A percentile compares a stretch with the other conserved stretches of the same genome.
These are phyloP conservation scores for Festucalex cinctus DNA, from an alignment of 2,113 vertebrate genomes.

Conservation along the genomic window DNA sequence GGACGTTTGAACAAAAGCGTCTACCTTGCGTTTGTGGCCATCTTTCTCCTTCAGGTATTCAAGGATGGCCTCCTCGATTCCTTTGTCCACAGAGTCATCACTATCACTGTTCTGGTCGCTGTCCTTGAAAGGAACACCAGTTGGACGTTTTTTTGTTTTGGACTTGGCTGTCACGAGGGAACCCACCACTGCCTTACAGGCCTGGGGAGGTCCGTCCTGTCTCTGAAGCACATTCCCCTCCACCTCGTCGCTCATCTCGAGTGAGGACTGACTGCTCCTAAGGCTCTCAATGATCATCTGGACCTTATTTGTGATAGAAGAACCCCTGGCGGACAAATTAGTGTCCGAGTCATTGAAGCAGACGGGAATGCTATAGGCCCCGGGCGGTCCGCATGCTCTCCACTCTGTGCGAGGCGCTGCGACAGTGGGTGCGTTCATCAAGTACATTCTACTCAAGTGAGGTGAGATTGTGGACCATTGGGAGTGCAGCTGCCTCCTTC, in stretches of 20 bases:
- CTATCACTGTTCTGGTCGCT: slow-evolving; percentile 76
- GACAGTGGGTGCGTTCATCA: slow-evolving; percentile 88
- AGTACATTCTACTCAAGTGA: slow-evolving; percentile 87
- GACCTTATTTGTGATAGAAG: slow-evolving; percentile 81
- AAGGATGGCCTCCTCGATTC: slow-evolving; percentile 93
- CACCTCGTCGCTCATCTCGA: slow-evolving; percentile 80
- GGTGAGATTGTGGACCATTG: slow-evolving; percentile 49
- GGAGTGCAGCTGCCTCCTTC: slow-evolving; percentile 38
- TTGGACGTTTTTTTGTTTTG: slow-evolving; percentile 41
- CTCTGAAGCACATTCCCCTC: slow-evolving; percentile 56
- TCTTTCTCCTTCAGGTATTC: slow-evolving; percentile 89
- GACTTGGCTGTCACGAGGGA: slow-evolving; percentile 39
- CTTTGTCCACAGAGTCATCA: slow-evolving; percentile 89
- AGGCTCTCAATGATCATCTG: slow-evolving; percentile 90
- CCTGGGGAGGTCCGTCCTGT: slow-evolving; percentile 50
- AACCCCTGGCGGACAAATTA: slow-evolving; percentile 66
- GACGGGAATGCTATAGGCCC: slow-evolving; percentile 80
- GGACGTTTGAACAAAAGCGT: slow-evolving; percentile 42
- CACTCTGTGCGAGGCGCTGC: slow-evolving; percentile 86
- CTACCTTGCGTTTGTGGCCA: slow-evolving; percentile 69
- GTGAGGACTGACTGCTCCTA: slow-evolving; percentile 78
- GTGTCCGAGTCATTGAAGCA: slow-evolving; percentile 81
- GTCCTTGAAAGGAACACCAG: slow-evolving; percentile 22
- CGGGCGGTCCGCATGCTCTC: slow-evolving; percentile 79
- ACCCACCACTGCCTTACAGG: slow-evolving; percentile 40